Evolutionary conservation across 2,113 vertebrate genomes (phyloP).

Genomic region (Thamnaconus septentrionalis): DNA sequence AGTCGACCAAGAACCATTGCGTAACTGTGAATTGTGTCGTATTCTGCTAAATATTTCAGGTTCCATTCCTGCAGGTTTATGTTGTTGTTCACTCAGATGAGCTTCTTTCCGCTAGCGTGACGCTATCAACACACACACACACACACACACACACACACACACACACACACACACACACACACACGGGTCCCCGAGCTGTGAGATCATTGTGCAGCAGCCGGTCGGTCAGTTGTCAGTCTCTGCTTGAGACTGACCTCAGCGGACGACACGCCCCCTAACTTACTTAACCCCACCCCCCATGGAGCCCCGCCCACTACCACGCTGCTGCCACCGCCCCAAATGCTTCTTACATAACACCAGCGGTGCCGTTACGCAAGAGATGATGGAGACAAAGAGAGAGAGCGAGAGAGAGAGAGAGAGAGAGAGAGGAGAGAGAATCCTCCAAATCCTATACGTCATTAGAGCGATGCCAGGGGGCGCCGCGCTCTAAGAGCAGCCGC

Average conservation of each 20-base stretch:
- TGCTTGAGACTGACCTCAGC: conserved; percentile 30
- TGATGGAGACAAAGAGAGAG: conserved; percentile 17
- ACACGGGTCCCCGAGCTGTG: conserved; percentile 3
- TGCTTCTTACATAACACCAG: conserved; percentile 45
- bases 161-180: neutral
- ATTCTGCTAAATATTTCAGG: too few relatives aligned
- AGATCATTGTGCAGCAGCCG: conserved; percentile 26
- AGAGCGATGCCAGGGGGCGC: conserved; percentile 33
- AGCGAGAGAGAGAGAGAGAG: conserved; percentile 23
- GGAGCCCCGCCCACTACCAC: neutral
- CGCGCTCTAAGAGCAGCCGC: conserved; percentile 41
- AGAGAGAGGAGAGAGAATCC: conserved; percentile 20
- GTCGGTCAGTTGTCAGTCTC: too few relatives aligned
- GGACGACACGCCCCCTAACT: conserved; percentile 30
- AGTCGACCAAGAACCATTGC: too few relatives aligned
- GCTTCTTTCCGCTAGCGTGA: too few relatives aligned
- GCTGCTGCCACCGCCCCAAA: conserved; percentile 4
- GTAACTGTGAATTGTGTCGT: too few relatives aligned
- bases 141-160: conserved; percentile 5
- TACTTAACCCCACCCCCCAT: conserved; percentile 1
- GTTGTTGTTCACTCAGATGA: too few relatives aligned
- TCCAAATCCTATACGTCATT: conserved; percentile 55
- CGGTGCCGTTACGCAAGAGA: conserved; percentile 43
- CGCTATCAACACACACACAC: conserved; percentile 1
- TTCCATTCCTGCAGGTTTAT: too few relatives aligned